A percentile compares a stretch with the other conserved stretches of the same genome.
phyloP scores from a whole-genome alignment of 2,113 vertebrate genomes.

The Mesitornis unicolor region DNA sequence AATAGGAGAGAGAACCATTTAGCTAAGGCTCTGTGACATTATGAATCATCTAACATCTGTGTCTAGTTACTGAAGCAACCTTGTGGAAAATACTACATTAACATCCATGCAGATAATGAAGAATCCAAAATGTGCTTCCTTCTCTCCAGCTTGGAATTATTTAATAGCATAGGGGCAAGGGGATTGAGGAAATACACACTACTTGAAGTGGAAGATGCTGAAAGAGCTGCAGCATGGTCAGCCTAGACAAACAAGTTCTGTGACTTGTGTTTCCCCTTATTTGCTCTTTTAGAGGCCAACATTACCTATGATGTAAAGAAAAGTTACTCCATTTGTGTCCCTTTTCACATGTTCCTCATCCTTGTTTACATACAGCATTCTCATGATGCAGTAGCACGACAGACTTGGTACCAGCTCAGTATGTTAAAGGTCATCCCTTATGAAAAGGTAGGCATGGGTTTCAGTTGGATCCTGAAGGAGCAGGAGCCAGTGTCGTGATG shows the following conservation, averaged over 20 bases:
- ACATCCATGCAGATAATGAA: neutral
- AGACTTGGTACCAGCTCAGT: neutral
- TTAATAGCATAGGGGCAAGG: neutral
- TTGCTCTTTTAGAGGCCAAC: neutral
- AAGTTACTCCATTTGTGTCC: neutral
- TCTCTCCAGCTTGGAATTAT: neutral
- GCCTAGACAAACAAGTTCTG: neutral
- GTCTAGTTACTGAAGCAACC: neutral
- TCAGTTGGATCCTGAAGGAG: neutral
- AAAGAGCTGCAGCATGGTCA: neutral
- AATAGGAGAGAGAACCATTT: neutral
- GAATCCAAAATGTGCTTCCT: neutral
- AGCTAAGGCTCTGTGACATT: neutral
- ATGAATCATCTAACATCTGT: neutral
- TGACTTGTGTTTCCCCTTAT: neutral
- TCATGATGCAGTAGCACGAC: neutral
- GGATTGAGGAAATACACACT: neutral
- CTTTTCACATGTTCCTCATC: neutral
- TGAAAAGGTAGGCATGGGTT: neutral
- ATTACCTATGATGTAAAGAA: neutral
- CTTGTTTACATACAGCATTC: neutral
- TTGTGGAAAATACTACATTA: neutral
- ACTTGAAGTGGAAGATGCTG: neutral
- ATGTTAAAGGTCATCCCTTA: neutral
- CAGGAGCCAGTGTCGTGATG: accelerated